phyloP scores from a whole-genome alignment of 1,140 invertebrate genomes.

The Drosophila parabipectinata region DNA sequence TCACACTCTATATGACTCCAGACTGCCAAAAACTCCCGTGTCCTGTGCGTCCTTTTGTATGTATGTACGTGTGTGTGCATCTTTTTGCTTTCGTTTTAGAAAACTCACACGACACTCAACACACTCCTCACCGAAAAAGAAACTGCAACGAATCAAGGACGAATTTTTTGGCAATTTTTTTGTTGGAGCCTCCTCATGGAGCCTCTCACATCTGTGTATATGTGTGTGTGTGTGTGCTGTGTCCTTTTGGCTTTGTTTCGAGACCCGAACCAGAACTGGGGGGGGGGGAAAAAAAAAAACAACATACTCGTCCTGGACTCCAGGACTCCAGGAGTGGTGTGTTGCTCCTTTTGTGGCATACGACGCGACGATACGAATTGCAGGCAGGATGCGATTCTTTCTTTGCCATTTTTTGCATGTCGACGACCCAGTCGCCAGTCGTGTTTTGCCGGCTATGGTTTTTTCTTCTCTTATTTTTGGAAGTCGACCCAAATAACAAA shows the following conservation, averaged over 20 bases:
- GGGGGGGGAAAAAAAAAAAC: not conserved
- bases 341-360: not conserved
- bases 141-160: conserved; percentile 83
- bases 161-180: conserved; percentile 83
- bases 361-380: not conserved
- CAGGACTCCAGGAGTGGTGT: not conserved
- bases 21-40: not conserved
- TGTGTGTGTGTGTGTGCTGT: conserved; percentile 17
- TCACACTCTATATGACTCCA: conserved; percentile 1
- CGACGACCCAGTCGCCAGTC: conserved; percentile 2
- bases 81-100: conserved; percentile 82
- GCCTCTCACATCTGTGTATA: not conserved
- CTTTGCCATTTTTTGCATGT: conserved; percentile 39
- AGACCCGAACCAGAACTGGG: too few species aligned
- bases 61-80: conserved; percentile 47
- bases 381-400: conserved; percentile 5
- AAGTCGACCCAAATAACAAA: conserved; percentile 28
- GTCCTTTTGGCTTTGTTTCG: conserved; percentile 53
- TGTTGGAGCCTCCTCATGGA: conserved; percentile 2
- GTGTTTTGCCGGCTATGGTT: not conserved
- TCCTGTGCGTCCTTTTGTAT: not conserved
- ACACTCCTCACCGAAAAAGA: conserved; percentile 59
- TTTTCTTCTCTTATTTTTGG: not conserved
- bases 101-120: conserved; percentile 72
- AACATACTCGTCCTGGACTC: not conserved